Conservation (phyloP, 2,113 vertebrate genomes). For the Myotis davidii region DNA sequence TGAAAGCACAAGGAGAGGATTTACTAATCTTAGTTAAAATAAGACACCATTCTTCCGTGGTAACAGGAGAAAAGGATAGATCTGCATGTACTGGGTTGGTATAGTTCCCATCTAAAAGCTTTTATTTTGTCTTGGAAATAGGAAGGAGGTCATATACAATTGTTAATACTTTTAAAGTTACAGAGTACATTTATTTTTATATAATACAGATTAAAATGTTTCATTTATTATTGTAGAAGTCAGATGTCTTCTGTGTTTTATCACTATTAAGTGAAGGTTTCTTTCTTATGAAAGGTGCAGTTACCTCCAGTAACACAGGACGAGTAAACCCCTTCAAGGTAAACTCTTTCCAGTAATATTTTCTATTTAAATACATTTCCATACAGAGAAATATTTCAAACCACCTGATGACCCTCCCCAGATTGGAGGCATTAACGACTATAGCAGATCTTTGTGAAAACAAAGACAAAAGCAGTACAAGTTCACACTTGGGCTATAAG, state of each 20-base stretch:
- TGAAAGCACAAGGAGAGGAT: neutral
- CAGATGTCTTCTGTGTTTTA: constrained; percentile 15
- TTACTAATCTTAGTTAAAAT: neutral
- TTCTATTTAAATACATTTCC: constrained; percentile 42
- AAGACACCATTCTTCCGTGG: neutral
- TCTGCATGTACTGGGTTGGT: neutral
- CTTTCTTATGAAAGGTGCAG: constrained; percentile 78
- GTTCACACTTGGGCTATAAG: neutral
- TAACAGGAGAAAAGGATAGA: neutral
- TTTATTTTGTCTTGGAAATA: neutral
- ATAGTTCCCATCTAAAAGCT: neutral
- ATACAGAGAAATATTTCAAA: neutral
- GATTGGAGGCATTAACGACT: neutral
- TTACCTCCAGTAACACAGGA: constrained; percentile 84
- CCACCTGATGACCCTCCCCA: neutral
- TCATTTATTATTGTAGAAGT: neutral
- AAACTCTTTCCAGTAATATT: constrained; percentile 69
- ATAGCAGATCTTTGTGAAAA: neutral
- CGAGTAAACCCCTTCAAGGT: constrained; percentile 98
- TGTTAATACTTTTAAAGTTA: constrained; percentile 35
- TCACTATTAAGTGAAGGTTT: constrained; percentile 54
- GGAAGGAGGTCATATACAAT: neutral
- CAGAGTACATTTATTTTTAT: constrained; percentile 22
- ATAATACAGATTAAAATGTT: constrained; percentile 24
- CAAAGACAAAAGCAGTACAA: neutral